Evolutionary conservation across 2,113 vertebrate species (phyloP).

Genomic region (Emydura subglobosa): DNA sequence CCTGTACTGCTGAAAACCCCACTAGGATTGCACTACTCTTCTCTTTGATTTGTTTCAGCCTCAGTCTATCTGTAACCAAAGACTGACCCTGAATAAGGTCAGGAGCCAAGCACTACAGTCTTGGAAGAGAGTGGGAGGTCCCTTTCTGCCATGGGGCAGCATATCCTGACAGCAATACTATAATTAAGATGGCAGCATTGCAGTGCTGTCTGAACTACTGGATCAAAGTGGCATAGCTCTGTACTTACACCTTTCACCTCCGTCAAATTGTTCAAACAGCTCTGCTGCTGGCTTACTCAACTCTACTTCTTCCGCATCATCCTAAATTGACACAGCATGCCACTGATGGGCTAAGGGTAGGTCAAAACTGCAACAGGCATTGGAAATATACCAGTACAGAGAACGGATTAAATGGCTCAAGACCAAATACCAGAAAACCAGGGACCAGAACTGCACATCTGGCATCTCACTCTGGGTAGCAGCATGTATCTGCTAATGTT

Average conservation of each 20-base stretch:
- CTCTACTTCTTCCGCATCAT: not conserved
- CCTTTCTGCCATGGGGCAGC: not conserved
- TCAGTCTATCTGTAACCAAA: not conserved
- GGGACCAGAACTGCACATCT: not conserved
- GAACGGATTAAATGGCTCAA: not conserved
- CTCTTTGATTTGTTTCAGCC: not conserved
- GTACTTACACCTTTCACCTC: conserved; percentile 13
- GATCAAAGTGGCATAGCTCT: not conserved
- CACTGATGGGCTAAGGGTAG: not conserved
- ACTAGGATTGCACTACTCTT: not conserved
- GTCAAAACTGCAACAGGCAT: no score
- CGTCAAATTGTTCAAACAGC: not conserved
- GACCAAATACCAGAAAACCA: no score
- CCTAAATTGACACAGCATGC: conserved; percentile 22
- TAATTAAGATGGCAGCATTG: conserved; percentile 14
- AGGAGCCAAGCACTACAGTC: not conserved
- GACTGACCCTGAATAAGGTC: not conserved
- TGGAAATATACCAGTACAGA: not conserved
- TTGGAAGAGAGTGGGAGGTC: not conserved
- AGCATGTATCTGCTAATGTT: no score
- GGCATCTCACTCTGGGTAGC: not conserved
- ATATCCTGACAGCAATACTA: not conserved
- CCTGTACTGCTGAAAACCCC: not conserved
- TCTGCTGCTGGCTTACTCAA: conserved; percentile 32
- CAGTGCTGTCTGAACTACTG: conserved; percentile 1